These are phyloP conservation scores for Tragelaphus scriptus DNA, from an alignment of 2,113 vertebrate genomes.

Conservation along the genomic window DNA sequence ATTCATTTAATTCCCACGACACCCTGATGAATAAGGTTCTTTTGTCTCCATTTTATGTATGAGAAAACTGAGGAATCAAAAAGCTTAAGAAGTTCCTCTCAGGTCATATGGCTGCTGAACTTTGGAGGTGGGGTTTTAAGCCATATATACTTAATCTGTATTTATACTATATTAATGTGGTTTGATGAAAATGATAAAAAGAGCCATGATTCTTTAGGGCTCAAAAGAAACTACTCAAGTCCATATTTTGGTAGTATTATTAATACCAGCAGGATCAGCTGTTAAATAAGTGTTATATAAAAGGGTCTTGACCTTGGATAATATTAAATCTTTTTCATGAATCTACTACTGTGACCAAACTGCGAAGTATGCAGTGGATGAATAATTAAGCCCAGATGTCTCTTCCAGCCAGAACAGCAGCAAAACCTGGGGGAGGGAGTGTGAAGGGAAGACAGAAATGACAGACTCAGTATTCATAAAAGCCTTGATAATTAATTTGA, in stretches of 20 bases:
- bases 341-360: constrained; percentile 57
- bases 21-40: not conserved
- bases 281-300: constrained; percentile 31
- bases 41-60: not conserved
- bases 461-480: not conserved
- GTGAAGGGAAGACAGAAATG: not conserved
- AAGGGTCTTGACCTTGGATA: constrained; percentile 35
- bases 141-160: not conserved
- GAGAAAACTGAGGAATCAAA: constrained; percentile 1
- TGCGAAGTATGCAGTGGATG: constrained; percentile 55
- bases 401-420: constrained; percentile 45
- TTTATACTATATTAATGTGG: not conserved
- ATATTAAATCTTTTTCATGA: constrained; percentile 58
- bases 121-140: not conserved
- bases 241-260: not conserved
- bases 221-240: not conserved
- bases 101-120: not conserved
- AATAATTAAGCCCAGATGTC: constrained; percentile 74
- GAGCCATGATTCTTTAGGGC: not conserved
- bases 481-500: constrained; percentile 43
- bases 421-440: not conserved
- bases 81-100: not conserved
- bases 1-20: constrained; percentile 11
- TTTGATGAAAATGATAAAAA: not conserved
- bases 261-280: constrained; percentile 23